Percentiles rank a stretch among this genome's conserved stretches.
Conservation (phyloP, 2,797 vertebrate genomes). For the Hypotaenidia philippensis region DNA sequence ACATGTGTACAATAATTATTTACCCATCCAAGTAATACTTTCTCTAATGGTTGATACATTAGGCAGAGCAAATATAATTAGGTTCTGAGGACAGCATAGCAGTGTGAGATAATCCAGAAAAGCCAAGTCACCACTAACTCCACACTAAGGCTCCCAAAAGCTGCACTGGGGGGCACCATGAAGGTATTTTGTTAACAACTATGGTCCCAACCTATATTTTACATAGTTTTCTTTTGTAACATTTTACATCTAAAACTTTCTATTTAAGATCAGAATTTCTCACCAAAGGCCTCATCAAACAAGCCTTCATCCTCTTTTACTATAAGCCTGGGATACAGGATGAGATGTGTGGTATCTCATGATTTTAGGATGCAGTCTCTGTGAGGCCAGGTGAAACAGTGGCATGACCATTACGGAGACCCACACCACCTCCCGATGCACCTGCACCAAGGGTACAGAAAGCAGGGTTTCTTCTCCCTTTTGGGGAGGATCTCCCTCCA, state of each 20-base stretch:
- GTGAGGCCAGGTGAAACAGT: background rate
- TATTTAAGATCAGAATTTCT: background rate
- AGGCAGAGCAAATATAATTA: slow-evolving; percentile 61
- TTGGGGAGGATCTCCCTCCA: background rate
- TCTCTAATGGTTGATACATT: slow-evolving; percentile 34
- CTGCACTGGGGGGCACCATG: background rate
- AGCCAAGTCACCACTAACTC: background rate
- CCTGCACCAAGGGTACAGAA: background rate
- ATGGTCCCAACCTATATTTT: background rate
- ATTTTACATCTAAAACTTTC: background rate
- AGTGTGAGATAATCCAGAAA: slow-evolving; percentile 46
- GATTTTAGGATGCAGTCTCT: background rate
- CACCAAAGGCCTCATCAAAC: background rate
- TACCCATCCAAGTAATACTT: slow-evolving; percentile 23
- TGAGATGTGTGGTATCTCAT: background rate
- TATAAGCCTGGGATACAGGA: background rate
- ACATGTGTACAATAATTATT: slow-evolving; percentile 5
- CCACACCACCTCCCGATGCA: background rate
- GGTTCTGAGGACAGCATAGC: slow-evolving; percentile 15
- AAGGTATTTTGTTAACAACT: background rate
- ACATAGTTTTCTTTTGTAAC: background rate
- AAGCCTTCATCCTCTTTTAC: background rate
- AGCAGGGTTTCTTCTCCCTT: background rate
- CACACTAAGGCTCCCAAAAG: background rate
- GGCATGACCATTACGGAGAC: background rate